These are phyloP conservation scores for Popillia japonica DNA, from an alignment of 1,140 invertebrate species.

Conservation along the genomic window DNA sequence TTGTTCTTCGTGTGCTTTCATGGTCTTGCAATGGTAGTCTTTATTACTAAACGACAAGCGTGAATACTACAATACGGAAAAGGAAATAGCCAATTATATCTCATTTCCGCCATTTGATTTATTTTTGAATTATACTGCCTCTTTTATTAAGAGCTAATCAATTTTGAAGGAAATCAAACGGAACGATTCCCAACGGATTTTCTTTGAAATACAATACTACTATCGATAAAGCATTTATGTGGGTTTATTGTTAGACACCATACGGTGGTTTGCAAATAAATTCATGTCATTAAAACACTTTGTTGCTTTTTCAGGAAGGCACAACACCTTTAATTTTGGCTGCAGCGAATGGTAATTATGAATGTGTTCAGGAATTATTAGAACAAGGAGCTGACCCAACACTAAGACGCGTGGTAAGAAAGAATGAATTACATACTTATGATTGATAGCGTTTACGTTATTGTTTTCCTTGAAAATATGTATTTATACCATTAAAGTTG, in stretches of 20 bases:
- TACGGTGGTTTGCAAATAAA: no score
- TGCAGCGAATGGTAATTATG: conserved; percentile 86
- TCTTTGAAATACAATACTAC: no score
- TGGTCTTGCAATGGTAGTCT: neutral
- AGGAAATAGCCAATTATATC: conserved; percentile 22
- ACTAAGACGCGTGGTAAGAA: conserved; percentile 80
- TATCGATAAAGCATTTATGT: no score
- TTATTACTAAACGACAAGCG: conserved; percentile 34
- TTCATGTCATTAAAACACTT: no score
- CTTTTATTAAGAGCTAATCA: neutral
- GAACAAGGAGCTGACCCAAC: conserved; percentile 89
- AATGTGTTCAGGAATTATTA: conserved; percentile 85
- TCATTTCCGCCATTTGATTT: conserved; percentile 9
- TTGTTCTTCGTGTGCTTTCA: neutral
- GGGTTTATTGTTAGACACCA: no score
- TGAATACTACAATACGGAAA: conserved; percentile 4
- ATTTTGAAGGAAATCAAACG: neutral
- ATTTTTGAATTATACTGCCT: neutral
- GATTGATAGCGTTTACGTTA: no score
- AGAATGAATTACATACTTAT: neutral
- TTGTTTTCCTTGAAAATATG: no score
- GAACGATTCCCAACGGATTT: neutral
- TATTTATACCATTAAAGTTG: no score
- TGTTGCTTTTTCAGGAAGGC: conserved; percentile 76
- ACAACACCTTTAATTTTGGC: conserved; percentile 91